Evolutionary conservation across 92 coral and sea anemone species (phyloP), one percentile per base, ranked within the genome.

Genomic region (Porites rus): DNA sequence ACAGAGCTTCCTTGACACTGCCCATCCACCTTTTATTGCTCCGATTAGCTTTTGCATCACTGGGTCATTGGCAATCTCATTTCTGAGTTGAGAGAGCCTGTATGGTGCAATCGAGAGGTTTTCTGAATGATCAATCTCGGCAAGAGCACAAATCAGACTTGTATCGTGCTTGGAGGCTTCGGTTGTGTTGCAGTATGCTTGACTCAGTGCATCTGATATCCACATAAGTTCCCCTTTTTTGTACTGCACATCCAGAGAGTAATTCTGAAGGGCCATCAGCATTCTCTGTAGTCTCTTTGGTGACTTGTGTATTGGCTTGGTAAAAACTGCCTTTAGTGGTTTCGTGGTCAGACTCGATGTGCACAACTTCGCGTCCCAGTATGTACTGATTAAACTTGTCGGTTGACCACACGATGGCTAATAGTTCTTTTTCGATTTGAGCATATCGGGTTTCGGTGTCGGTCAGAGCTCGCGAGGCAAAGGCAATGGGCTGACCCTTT

Each of bases 231-330:
- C 28, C 17, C 84, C 92, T 76, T 88, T 88, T 79, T 75, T 88
- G 88, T 89, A 83, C 8, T 67, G 83, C 12, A 83, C 72, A 17
- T 75, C 92, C 63, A 82, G 74, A 63, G 84, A 60, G 51, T 75
- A 80, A 2, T 59, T 81, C 60, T 88, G 88, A 12, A 79, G 81
- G 11, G 76, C 76, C 84, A 86, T 63, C 59, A n/a, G 64, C 87
- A 81, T 87, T 73, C 81, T 43, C 67, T 80, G 92, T 43, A 87
- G 80, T 59, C 90, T 79, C 63, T 79, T 79, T 56, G 86, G 90
- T 8, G 81, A 87, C 61, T 76, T 62, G 67, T 87, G 86, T 24
- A 80, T 54, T 5, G 74, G 64, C 65, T 87, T 87, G 43, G 63
- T 67, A 54, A 87, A 87, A 17, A 81, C 87, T 22, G 83, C 82